phyloP scores from a whole-genome alignment of 2,888 invertebrate genomes.

The Perdita meconis region DNA sequence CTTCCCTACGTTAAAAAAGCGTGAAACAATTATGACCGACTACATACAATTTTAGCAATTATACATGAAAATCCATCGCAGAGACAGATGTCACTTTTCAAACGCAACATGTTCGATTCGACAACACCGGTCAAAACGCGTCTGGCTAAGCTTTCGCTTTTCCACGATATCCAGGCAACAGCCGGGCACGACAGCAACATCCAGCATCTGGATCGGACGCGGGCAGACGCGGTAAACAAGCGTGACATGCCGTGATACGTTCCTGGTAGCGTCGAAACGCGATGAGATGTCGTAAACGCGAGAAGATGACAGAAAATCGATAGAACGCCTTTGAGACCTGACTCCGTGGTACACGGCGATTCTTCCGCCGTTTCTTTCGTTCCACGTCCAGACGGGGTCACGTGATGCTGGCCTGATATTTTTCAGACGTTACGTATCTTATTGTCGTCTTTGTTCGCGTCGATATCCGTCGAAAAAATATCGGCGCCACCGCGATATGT shows the following conservation, averaged over 20 bases:
- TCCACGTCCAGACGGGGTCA: slow-evolving; percentile 12
- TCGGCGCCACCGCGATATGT: slow-evolving; percentile 63
- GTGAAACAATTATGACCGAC: not conserved
- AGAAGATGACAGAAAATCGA: slow-evolving; percentile 84
- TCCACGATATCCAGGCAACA: slow-evolving; percentile 68
- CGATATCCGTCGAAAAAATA: slow-evolving; percentile 63
- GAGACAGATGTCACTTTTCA: not conserved
- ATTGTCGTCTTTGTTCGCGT: slow-evolving; percentile 46
- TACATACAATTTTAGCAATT: not conserved
- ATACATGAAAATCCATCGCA: not conserved
- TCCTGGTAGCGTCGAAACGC: slow-evolving; percentile 82
- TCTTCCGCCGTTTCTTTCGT: slow-evolving; percentile 62
- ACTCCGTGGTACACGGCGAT: slow-evolving; percentile 4
- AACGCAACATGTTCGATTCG: not conserved
- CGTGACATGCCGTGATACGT: slow-evolving; percentile 73
- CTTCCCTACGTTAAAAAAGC: not conserved
- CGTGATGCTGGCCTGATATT: slow-evolving; percentile 78
- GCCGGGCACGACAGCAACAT: slow-evolving; percentile 34
- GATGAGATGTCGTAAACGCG: slow-evolving; percentile 83
- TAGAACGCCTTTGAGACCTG: slow-evolving; percentile 56
- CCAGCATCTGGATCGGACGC: slow-evolving; percentile 40
- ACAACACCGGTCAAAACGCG: slow-evolving; percentile 20
- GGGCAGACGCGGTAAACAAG: slow-evolving; percentile 62
- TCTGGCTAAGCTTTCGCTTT: slow-evolving; percentile 46
- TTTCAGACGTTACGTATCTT: slow-evolving; percentile 75